Conservation (phyloP, 2,888 invertebrate species). For the Tetropium fuscum region DNA sequence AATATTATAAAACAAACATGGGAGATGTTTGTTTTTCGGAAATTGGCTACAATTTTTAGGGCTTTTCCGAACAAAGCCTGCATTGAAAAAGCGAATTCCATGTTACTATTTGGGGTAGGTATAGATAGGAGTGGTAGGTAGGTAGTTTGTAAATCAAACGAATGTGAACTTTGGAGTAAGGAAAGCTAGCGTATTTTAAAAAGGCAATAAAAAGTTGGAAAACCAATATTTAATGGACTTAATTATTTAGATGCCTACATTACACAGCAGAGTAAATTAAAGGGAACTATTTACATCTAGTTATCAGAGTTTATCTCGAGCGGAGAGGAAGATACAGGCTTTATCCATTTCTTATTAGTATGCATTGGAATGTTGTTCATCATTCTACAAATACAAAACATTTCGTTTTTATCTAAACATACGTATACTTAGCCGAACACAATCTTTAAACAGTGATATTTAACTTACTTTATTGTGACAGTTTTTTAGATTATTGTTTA, state of each 20-base stretch:
- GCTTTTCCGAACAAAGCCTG: no score
- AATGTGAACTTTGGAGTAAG: no score
- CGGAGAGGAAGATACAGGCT: slow-evolving; percentile 8
- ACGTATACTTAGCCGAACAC: not conserved
- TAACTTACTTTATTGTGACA: slow-evolving; percentile 2
- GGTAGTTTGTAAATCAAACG: no score
- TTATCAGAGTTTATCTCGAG: slow-evolving; percentile 19
- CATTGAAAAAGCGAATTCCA: not conserved
- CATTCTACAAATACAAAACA: slow-evolving; percentile 16
- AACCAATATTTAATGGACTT: slow-evolving; percentile 23
- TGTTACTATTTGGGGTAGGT: no score
- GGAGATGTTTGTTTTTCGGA: no score
- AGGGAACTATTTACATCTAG: slow-evolving; percentile 22
- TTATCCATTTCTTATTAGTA: slow-evolving; percentile 24
- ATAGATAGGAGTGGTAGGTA: no score
- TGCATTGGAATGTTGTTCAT: slow-evolving; percentile 15
- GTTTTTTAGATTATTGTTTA: slow-evolving; percentile 13
- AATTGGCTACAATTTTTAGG: no score
- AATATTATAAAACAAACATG: no score
- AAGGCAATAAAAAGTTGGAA: slow-evolving; percentile 21
- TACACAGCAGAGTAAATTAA: slow-evolving; percentile 21
- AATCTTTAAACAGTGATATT: not conserved
- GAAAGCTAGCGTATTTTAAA: slow-evolving; percentile 19
- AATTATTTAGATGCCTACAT: no score
- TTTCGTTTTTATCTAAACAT: slow-evolving; percentile 16